Percentiles rank a stretch among this genome's conserved stretches.
Evolutionary conservation across 2,113 vertebrate genomes (phyloP).

Genomic region (Apeltes quadracus): DNA sequence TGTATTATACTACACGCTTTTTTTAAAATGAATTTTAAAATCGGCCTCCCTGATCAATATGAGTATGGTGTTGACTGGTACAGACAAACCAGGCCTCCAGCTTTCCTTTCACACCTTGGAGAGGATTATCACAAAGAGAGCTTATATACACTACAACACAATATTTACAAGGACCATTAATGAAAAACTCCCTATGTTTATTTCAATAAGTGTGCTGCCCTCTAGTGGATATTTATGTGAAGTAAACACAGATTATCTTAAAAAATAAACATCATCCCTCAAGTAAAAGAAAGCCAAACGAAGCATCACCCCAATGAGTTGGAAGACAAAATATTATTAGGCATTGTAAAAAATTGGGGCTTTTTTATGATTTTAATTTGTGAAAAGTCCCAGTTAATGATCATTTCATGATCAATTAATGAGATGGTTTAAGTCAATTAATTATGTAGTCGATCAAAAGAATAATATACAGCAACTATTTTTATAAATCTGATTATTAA

Average conservation of each 20-base stretch:
- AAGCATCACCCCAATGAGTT: not conserved
- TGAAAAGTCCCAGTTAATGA: not conserved
- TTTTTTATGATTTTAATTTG: no score
- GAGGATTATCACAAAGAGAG: not conserved
- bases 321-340: not conserved
- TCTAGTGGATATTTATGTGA: slow-evolving; percentile 36
- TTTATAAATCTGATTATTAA: not conserved
- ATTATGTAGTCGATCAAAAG: not conserved
- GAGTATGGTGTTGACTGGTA: slow-evolving; percentile 1
- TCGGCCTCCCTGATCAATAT: slow-evolving; percentile 34
- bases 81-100: not conserved
- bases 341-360: not conserved
- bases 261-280: not conserved
- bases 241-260: not conserved
- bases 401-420: not conserved
- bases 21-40: slow-evolving; percentile 32
- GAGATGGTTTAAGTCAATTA: not conserved
- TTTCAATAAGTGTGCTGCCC: slow-evolving; percentile 47
- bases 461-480: not conserved
- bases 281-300: not conserved
- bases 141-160: not conserved
- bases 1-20: slow-evolving; percentile 26
- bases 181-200: not conserved
- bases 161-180: not conserved
- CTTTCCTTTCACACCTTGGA: not conserved